These are phyloP conservation scores for Pomacea canaliculata DNA, from an alignment of 2,888 invertebrate species.

Conservation along the genomic window DNA sequence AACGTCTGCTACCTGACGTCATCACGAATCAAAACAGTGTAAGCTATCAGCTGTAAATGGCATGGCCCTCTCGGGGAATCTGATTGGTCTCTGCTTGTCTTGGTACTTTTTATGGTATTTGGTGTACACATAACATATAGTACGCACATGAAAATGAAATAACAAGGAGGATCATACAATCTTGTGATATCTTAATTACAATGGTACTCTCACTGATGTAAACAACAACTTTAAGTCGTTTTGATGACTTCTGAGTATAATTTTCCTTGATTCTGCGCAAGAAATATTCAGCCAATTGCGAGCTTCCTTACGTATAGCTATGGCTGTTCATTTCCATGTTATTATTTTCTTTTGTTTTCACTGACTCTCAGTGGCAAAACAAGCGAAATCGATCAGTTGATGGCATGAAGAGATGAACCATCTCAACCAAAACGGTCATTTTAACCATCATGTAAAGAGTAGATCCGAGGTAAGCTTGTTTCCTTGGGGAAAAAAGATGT, in stretches of 20 bases:
- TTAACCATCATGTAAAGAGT: conserved; percentile 48
- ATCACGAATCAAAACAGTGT: conserved; percentile 36
- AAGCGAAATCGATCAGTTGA: conserved; percentile 31
- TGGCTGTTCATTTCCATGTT: conserved; percentile 41
- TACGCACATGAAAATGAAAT: no score
- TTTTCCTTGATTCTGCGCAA: no score
- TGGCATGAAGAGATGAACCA: conserved; percentile 52
- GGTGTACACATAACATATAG: no score
- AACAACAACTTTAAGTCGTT: no score
- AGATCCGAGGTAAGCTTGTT: conserved; percentile 52
- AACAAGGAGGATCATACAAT: no score
- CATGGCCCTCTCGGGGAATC: conserved; percentile 1
- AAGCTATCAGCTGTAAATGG: conserved; percentile 33
- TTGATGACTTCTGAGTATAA: no score
- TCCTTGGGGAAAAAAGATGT: no score
- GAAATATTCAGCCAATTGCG: no score
- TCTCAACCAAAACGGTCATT: conserved; percentile 56
- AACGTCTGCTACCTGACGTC: conserved; percentile 25
- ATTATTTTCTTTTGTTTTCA: conserved; percentile 55
- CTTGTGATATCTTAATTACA: no score
- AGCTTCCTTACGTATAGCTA: no score
- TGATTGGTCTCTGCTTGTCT: conserved; percentile 22
- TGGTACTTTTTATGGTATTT: no score
- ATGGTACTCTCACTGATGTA: no score
- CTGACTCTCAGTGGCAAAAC: conserved; percentile 39